Percentiles rank a stretch among this genome's conserved stretches.
Evolutionary conservation across 2,797 vertebrate species (phyloP).

Genomic region (Pterois miles): DNA sequence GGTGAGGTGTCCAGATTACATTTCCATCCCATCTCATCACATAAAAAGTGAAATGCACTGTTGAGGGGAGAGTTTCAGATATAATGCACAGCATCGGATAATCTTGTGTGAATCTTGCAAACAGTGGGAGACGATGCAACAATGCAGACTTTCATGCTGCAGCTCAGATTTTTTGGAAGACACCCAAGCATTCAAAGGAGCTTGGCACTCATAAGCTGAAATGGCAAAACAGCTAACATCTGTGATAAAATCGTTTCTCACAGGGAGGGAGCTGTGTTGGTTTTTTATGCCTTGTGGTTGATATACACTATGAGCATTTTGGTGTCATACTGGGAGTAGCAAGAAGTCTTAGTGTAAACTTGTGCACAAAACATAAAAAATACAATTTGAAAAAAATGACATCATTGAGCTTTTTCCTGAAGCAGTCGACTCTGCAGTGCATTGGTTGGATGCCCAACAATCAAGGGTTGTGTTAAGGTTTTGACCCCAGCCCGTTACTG

Average conservation of each 20-base stretch:
- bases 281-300: neutral
- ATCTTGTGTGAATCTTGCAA: neutral
- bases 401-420: neutral
- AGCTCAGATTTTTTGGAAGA: slow-evolving; percentile 54
- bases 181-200: slow-evolving; percentile 58
- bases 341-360: neutral
- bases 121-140: slow-evolving; percentile 29
- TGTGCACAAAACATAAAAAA: neutral
- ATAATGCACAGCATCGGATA: neutral
- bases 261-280: no score
- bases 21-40: neutral
- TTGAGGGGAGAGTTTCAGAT: neutral
- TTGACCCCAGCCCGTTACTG: slow-evolving; percentile 88
- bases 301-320: neutral
- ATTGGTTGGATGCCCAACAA: slow-evolving; percentile 89
- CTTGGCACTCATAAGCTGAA: slow-evolving; percentile 50
- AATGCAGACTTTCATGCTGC: slow-evolving; percentile 53
- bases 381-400: neutral
- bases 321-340: neutral
- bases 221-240: slow-evolving; percentile 23
- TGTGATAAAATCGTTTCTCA: slow-evolving; percentile 48
- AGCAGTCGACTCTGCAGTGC: slow-evolving; percentile 81
- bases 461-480: slow-evolving; percentile 88
- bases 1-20: neutral
- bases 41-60: neutral